Evolutionary conservation across 1,140 invertebrate species (phyloP), one percentile per base, ranked within the genome.

Genomic region (Rhyzopertha dominica): DNA sequence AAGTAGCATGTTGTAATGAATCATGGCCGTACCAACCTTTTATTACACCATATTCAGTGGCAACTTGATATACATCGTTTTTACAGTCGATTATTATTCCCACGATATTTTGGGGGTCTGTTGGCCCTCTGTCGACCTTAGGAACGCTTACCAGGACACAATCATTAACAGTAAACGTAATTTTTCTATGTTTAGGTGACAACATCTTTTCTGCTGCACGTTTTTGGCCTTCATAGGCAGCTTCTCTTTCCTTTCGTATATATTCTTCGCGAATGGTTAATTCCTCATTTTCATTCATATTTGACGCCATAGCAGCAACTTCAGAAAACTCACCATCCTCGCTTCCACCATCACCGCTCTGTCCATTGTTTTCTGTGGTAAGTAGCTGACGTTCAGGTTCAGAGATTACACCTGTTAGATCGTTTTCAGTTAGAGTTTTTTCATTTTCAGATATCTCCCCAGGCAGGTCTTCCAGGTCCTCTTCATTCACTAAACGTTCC

Each of bases 21-120:
- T n/a, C n/a, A n/a, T n/a, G n/a, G n/a, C n/a, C n/a, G n/a, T n/a
- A 36, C 58, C 54, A 59, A 23, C 54, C 46, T 19, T 53, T 56
- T 28, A 60, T 49, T n/a, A 51, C 8, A 1, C 50, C 50, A 45
- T 50, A 47, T 14, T 18, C 17, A 20, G 51, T 59, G 25, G 53
- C 56, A 43, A 58, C 53, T 58, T 52, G 30, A 30, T 56, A 58
- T 29, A 58, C 38, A 12, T 41, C 45, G 45, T 56, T 54, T 19
- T 13, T 40, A 24, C 47, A 48, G 8, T 50, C 42, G 34, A 54
- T 14, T 13, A 59, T 35, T 40, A 46, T 52, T 40, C 54, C 53
- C 20, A 55, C 32, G 3, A 59, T 23, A 23, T 54, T 51, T 49
- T 58, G 52, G 9, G 38, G 30, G 35, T 57, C 45, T 20, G 53